phyloP scores from a whole-genome alignment of 2,113 vertebrate genomes.

The Tympanuchus pallidicinctus region DNA sequence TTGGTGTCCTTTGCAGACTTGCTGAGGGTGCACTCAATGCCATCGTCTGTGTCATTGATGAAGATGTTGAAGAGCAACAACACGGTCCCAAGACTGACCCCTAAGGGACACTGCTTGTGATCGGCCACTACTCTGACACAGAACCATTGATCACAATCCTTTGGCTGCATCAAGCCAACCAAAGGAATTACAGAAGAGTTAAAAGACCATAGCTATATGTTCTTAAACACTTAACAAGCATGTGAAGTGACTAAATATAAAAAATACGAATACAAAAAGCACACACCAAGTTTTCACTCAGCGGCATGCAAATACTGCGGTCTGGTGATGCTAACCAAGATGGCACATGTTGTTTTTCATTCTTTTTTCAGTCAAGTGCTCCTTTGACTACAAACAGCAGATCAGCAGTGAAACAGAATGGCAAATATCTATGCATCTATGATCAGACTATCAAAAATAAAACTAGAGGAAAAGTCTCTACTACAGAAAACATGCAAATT shows the following conservation, averaged over 20 bases:
- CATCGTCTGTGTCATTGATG: no score
- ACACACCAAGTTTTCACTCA: not conserved
- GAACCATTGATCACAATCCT: no score
- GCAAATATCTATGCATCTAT: not conserved
- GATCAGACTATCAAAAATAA: not conserved
- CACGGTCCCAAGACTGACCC: no score
- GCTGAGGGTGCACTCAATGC: no score
- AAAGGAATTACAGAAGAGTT: not conserved
- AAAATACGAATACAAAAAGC: not conserved
- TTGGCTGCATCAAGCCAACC: no score
- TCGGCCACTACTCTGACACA: no score
- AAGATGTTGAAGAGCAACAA: no score
- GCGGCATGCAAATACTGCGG: not conserved
- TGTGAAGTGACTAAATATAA: not conserved
- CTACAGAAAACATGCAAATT: not conserved
- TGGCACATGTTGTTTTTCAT: not conserved
- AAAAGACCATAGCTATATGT: fast-evolving
- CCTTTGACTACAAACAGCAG: not conserved
- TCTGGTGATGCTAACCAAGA: no score
- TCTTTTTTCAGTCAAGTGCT: not conserved
- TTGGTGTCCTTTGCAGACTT: no score
- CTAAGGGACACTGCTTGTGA: no score
- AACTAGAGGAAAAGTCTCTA: not conserved
- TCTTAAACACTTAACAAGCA: not conserved
- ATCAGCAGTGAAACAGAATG: not conserved